Conservation (phyloP, 2,113 vertebrate genomes). For the Alethe castanea region DNA sequence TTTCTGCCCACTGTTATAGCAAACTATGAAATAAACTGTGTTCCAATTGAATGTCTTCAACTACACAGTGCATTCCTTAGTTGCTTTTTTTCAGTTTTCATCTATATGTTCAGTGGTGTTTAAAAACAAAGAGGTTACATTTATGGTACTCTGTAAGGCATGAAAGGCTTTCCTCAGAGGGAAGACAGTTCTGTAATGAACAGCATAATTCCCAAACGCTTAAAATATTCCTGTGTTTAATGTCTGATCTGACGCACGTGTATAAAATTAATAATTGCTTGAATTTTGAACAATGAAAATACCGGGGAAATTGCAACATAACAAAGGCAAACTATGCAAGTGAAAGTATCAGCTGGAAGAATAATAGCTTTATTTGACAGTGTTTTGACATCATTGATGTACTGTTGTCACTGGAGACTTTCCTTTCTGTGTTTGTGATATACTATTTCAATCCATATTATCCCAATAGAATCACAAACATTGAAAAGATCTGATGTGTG, state of each 20-base stretch:
- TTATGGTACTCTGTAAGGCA: neutral
- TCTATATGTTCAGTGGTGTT: neutral
- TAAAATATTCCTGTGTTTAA: conserved; percentile 14
- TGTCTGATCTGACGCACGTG: neutral
- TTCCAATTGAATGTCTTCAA: neutral
- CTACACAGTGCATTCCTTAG: neutral
- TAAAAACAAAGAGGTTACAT: neutral
- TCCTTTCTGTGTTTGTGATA: conserved; percentile 61
- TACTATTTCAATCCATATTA: conserved; percentile 62
- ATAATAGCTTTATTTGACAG: conserved; percentile 64
- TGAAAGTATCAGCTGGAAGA: conserved; percentile 35
- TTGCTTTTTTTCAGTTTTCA: neutral
- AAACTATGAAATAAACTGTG: neutral
- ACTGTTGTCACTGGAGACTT: conserved; percentile 66
- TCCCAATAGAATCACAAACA: conserved; percentile 61
- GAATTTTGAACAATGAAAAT: conserved; percentile 32
- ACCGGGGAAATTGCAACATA: conserved; percentile 18
- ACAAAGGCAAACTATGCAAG: conserved; percentile 22
- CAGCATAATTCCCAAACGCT: neutral
- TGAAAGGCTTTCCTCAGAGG: neutral
- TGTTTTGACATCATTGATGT: conserved; percentile 68
- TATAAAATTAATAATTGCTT: conserved; percentile 36
- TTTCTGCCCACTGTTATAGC: neutral
- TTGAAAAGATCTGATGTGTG: conserved; percentile 55
- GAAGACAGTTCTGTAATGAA: neutral